Evolutionary conservation across 1,140 invertebrate genomes (phyloP), one percentile per base, ranked within the genome.

Genomic region (Drosophila asahinai): DNA sequence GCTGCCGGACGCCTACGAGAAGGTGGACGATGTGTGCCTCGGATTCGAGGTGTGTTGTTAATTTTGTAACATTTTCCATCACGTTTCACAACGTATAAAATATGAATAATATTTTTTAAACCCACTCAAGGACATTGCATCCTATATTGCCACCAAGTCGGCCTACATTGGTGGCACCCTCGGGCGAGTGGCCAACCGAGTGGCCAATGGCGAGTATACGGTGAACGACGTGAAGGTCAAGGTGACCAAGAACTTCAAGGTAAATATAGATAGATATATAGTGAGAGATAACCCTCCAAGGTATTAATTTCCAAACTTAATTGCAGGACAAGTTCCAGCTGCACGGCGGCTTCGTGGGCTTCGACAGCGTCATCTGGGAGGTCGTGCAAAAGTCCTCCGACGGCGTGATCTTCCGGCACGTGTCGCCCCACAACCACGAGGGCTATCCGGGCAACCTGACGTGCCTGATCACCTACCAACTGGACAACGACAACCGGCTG

Each of bases 121-220:
- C 7, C 1, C 0, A 5, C 30, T 55, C 1, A 22, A 55, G 86
- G 94, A 96, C 86, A 93, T 97, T 12, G 93, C 95, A 83, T 81
- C 89, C n/a, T 91, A 91, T 42, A 36, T 80, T 11, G 64, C 54
- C 27, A 55, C 65, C 14, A 77, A 81, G 93, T 95, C 95, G 64
- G 96, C 96, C 0, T 98, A 98, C 87, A 96, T 99, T 86, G 98
- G 98, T 7, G 96, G 96, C 0, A 96, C 97, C 0, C 94, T 99
- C 38, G 98, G 98, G 5, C 94, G 98, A 76, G 96, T 98, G 48
- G 97, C 97, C 0, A 99, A 99, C 93, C 94, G 98, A 43, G 98
- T 98, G 74, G 95, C 94, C 0, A 94, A 95, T 51, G 97, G 94
- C 2, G 93, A 93, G 79, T 97, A 98, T 76, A 89, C 67, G 3